phyloP scores from a whole-genome alignment of 2,113 vertebrate genomes.

The Solenodon paradoxus region DNA sequence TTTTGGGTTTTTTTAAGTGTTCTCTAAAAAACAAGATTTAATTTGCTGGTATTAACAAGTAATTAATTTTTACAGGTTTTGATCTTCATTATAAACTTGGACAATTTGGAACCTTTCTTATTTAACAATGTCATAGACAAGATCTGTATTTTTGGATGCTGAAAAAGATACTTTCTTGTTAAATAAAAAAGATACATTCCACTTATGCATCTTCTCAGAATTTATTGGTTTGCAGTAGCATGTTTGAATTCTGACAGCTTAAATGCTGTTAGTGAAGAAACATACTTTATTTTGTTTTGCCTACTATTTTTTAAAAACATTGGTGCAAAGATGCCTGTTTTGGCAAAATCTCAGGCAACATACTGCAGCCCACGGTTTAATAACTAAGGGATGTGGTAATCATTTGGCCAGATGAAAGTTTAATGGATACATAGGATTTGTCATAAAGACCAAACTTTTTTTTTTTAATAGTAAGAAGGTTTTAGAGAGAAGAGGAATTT shows the following conservation, averaged over 20 bases:
- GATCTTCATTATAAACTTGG: background rate
- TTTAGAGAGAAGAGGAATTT: background rate
- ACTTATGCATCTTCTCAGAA: background rate
- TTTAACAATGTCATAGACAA: background rate
- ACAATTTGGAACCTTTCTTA: background rate
- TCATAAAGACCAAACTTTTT: background rate
- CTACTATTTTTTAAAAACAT: background rate
- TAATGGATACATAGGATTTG: background rate
- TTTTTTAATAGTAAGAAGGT: background rate
- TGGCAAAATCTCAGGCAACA: background rate
- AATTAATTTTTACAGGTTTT: background rate
- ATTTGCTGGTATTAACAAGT: background rate
- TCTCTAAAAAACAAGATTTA: background rate
- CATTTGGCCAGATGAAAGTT: background rate
- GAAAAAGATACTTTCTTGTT: slow-evolving; percentile 27
- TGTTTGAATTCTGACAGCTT: background rate
- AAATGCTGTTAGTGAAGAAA: background rate
- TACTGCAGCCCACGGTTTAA: background rate
- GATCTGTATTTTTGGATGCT: background rate
- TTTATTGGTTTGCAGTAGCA: background rate
- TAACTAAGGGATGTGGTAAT: background rate
- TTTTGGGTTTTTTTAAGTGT: background rate
- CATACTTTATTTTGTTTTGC: background rate
- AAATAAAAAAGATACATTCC: background rate
- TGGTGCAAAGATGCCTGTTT: background rate